These are phyloP conservation scores for Rotaria magnacalcarata DNA, from an alignment of 2,888 invertebrate species.

Conservation along the genomic window DNA sequence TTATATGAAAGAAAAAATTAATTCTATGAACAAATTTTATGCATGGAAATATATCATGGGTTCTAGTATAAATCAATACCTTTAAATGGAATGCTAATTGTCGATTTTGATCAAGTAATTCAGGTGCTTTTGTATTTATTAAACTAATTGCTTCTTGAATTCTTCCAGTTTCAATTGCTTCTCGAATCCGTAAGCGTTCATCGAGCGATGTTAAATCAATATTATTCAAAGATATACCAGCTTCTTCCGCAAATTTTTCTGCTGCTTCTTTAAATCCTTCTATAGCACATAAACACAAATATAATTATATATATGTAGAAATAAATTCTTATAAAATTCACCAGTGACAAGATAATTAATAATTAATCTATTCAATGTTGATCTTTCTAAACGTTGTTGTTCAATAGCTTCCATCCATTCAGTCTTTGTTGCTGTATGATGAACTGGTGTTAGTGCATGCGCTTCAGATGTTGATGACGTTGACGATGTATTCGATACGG, in stretches of 20 bases:
- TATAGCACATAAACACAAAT: constrained; percentile 47
- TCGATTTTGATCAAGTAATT: constrained; percentile 85
- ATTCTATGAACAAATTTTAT: too few relatives aligned
- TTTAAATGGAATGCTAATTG: constrained; percentile 87
- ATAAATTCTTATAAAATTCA: constrained; percentile 56
- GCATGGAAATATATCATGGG: too few relatives aligned
- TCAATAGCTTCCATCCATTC: constrained; percentile 74
- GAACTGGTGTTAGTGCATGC: constrained; percentile 23
- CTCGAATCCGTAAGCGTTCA: constrained; percentile 71
- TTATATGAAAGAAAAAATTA: too few relatives aligned
- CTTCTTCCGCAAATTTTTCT: constrained; percentile 88
- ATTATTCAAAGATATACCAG: constrained; percentile 74
- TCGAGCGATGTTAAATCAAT: constrained; percentile 77
- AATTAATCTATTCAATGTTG: constrained; percentile 90
- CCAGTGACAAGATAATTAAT: constrained; percentile 98
- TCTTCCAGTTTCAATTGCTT: constrained; percentile 83
- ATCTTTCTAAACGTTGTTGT: constrained; percentile 73
- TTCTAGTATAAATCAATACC: neutral
- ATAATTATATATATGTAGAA: neutral
- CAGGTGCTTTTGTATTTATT: constrained; percentile 88
- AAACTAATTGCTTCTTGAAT: constrained; percentile 86
- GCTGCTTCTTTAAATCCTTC: constrained; percentile 78
- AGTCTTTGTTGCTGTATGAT: constrained; percentile 54
- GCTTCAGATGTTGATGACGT: constrained; percentile 27
- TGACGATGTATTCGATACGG: neutral